Evolutionary conservation across 2,113 vertebrate species (phyloP).

Genomic region (Gopherus evgoodei): DNA sequence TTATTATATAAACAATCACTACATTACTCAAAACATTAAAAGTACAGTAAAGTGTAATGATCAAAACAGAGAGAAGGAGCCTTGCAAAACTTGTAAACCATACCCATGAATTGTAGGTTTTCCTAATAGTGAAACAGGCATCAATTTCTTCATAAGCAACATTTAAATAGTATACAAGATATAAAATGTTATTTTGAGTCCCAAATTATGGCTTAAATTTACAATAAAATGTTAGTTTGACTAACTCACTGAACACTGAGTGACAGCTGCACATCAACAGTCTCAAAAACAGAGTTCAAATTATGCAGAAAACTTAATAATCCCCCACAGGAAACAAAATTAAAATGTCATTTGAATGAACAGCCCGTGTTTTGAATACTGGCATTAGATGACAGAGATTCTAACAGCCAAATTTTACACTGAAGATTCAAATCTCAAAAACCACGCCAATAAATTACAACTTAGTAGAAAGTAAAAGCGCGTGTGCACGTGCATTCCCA

Average conservation of each 20-base stretch:
- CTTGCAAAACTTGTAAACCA: neutral
- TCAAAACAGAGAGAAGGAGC: neutral
- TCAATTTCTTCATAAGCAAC: neutral
- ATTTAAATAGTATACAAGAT: neutral
- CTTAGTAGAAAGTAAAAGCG: neutral
- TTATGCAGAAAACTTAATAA: neutral
- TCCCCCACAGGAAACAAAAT: accelerated
- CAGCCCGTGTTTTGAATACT: neutral
- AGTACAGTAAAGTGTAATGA: neutral
- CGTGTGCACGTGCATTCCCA: neutral
- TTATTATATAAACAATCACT: neutral
- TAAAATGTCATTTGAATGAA: neutral
- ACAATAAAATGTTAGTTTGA: neutral
- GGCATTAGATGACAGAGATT: neutral
- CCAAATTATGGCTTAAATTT: neutral
- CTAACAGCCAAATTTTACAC: neutral
- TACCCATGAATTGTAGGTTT: neutral
- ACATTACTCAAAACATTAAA: neutral
- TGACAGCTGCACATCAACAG: neutral
- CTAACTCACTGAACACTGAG: neutral
- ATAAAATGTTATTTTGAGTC: neutral
- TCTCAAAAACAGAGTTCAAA: neutral
- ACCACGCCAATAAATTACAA: neutral
- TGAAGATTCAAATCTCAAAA: neutral
- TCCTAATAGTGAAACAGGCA: neutral